Percentiles rank a stretch among this genome's conserved stretches.
Evolutionary conservation across 1,140 invertebrate species (phyloP).

Genomic region (Formica selysi): DNA sequence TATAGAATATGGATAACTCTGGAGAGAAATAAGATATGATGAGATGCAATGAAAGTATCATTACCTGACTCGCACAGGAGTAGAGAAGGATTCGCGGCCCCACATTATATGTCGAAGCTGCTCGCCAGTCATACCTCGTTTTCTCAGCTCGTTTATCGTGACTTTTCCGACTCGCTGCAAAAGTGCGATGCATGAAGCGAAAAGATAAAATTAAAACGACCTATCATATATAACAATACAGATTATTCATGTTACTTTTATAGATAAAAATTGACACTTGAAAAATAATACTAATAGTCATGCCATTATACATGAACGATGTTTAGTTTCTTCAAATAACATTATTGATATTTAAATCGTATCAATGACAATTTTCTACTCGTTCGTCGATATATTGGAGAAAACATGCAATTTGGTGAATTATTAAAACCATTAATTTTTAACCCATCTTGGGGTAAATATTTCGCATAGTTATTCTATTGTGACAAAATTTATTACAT

Average conservation of each 20-base stretch:
- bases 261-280: background rate
- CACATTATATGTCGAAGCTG: slow-evolving; percentile 95
- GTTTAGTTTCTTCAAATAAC: background rate
- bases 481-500: slow-evolving; percentile 14
- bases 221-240: background rate
- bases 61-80: slow-evolving; percentile 91
- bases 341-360: background rate
- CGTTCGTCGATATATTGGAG: background rate
- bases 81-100: slow-evolving; percentile 95
- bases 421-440: slow-evolving; percentile 7
- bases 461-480: background rate
- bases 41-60: slow-evolving; percentile 55
- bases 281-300: background rate
- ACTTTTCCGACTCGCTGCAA: slow-evolving; percentile 94
- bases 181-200: background rate
- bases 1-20: background rate
- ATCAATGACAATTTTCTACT: background rate
- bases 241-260: background rate
- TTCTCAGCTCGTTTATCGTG: slow-evolving; percentile 93
- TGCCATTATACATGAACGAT: background rate
- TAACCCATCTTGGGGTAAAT: slow-evolving; percentile 7
- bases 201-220: slow-evolving; percentile 33
- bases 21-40: slow-evolving; percentile 46
- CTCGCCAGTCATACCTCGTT: slow-evolving; percentile 94
- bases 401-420: background rate